Evolutionary conservation across 2,888 invertebrate genomes (phyloP).

Genomic region (Lobophora halterata): DNA sequence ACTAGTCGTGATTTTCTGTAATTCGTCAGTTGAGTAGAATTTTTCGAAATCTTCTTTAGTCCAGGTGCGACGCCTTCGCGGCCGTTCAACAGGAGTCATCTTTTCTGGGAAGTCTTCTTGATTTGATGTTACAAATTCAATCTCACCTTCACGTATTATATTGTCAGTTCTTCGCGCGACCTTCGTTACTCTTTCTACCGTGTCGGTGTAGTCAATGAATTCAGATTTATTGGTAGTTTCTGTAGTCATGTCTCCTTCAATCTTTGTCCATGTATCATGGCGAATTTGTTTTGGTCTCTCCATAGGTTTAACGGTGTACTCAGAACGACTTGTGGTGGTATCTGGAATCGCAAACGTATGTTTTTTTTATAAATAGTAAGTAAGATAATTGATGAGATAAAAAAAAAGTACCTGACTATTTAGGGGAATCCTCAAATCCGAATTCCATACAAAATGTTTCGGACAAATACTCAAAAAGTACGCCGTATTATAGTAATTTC

Average conservation of each 20-base stretch:
- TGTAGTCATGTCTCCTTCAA: constrained; percentile 86
- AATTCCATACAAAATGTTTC: too few species aligned
- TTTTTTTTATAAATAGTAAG: too few species aligned
- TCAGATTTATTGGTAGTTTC: constrained; percentile 86
- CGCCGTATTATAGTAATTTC: too few species aligned
- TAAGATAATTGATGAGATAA: too few species aligned
- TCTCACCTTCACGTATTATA: constrained; percentile 84
- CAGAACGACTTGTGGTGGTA: constrained; percentile 84
- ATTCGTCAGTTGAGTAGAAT: constrained; percentile 81
- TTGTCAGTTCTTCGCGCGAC: constrained; percentile 83
- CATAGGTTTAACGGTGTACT: constrained; percentile 84
- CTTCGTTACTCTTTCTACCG: constrained; percentile 81
- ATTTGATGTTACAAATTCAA: constrained; percentile 84
- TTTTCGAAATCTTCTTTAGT: constrained; percentile 87
- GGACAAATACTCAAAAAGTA: too few species aligned
- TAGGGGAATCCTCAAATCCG: too few species aligned
- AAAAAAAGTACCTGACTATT: too few species aligned
- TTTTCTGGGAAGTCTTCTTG: constrained; percentile 83
- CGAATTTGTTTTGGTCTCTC: constrained; percentile 84
- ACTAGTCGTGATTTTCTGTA: constrained; percentile 82
- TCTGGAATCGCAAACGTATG: too few species aligned
- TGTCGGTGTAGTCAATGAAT: constrained; percentile 82
- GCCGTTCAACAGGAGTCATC: constrained; percentile 76
- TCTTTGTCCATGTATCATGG: constrained; percentile 88
- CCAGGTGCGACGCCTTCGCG: constrained; percentile 84